phyloP scores from a whole-genome alignment of 35 echinoderm and acorn worm species.

The Apostichopus japonicus region DNA sequence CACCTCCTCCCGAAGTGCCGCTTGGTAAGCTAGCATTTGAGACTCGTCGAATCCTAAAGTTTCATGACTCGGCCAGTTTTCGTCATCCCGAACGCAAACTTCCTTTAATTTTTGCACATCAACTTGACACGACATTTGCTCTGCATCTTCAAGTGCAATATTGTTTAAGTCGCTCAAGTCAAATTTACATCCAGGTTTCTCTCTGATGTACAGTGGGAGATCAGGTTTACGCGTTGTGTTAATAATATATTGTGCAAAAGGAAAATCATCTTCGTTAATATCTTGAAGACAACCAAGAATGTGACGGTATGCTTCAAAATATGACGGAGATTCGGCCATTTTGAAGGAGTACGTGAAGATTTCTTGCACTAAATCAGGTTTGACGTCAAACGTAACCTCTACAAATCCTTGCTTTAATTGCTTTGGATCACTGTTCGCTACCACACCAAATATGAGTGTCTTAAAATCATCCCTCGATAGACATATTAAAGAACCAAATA shows the following conservation, averaged over 20 bases:
- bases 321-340: conserved; percentile 85
- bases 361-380: background rate
- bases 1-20: conserved; percentile 81
- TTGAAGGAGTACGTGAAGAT: conserved; percentile 11
- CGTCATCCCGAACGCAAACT: background rate
- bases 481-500: conserved; percentile 84
- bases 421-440: conserved; percentile 67
- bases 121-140: background rate
- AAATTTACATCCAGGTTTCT: background rate
- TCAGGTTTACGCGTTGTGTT: conserved; percentile 7
- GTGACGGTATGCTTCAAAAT: conserved; percentile 88
- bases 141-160: background rate
- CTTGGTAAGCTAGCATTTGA: conserved; percentile 67
- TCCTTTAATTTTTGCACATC: conserved; percentile 1
- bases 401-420: conserved; percentile 50
- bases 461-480: conserved; percentile 85
- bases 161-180: conserved; percentile 20
- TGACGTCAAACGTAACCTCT: conserved; percentile 51
- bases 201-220: conserved; percentile 55
- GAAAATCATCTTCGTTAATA: conserved; percentile 51
- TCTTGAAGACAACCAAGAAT: conserved; percentile 74
- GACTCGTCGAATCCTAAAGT: conserved; percentile 66
- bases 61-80: conserved; percentile 51
- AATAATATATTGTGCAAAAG: conserved; percentile 69
- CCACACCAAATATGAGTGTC: conserved; percentile 74